phyloP scores from a whole-genome alignment of 2,888 invertebrate species.

The Callyntrura guangdongensis region DNA sequence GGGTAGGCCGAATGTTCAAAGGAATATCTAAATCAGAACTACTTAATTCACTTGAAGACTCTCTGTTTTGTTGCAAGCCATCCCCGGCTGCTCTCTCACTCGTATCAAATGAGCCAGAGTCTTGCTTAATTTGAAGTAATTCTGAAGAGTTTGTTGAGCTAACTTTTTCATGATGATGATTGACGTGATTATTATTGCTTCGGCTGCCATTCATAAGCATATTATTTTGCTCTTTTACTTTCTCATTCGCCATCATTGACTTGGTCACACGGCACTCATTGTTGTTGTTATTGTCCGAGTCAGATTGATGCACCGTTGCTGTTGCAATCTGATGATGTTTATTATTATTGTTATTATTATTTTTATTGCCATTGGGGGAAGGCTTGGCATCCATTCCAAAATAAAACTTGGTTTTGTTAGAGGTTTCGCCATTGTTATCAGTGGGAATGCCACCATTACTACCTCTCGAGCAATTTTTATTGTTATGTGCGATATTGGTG shows the following conservation, averaged over 20 bases:
- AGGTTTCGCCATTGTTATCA: conserved; percentile 58
- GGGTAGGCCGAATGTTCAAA: conserved; percentile 91
- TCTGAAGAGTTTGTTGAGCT: conserved; percentile 71
- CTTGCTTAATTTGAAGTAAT: conserved; percentile 85
- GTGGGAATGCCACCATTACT: conserved; percentile 42
- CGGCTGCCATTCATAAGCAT: conserved; percentile 50
- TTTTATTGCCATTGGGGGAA: conserved; percentile 53
- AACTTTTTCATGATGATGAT: conserved; percentile 71
- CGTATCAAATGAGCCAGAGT: conserved; percentile 86
- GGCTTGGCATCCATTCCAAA: conserved; percentile 90
- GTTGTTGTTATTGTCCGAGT: conserved; percentile 79
- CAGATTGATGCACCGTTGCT: conserved; percentile 76
- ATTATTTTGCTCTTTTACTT: conserved; percentile 36
- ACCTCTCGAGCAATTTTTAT: conserved; percentile 41
- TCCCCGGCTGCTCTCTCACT: conserved; percentile 85
- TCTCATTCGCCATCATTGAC: conserved; percentile 47
- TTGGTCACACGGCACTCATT: conserved; percentile 60
- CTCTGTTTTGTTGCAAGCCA: conserved; percentile 73
- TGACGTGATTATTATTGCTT: conserved; percentile 28
- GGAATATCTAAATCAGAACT: conserved; percentile 88
- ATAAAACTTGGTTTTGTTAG: conserved; percentile 89
- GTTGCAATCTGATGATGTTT: conserved; percentile 65
- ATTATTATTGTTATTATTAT: conserved; percentile 45
- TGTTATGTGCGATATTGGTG: conserved; percentile 50
- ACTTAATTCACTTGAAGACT: conserved; percentile 83